Evolutionary conservation across 2,888 invertebrate species (phyloP).

Genomic region (Diaprepes abbreviatus): DNA sequence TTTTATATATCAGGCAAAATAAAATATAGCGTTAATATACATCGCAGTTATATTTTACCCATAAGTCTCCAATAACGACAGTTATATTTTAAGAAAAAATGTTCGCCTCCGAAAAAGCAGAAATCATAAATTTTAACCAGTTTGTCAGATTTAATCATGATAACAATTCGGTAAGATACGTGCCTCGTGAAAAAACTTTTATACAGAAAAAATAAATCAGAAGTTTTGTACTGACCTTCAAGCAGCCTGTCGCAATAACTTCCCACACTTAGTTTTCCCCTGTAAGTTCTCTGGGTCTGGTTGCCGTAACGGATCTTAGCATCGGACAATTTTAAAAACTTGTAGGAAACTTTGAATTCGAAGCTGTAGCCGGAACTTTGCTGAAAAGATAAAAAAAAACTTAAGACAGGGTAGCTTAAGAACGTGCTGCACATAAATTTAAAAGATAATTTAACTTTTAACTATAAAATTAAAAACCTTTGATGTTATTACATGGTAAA

Average conservation of each 20-base stretch:
- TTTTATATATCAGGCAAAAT: no score
- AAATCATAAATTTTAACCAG: neutral
- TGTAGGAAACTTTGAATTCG: conserved; percentile 88
- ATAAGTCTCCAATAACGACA: no score
- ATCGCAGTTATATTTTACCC: no score
- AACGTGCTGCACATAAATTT: neutral
- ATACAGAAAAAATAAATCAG: conserved; percentile 25
- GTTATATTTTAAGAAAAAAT: no score
- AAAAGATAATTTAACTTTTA: neutral
- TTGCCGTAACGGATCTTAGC: conserved; percentile 85
- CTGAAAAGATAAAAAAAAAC: conserved; percentile 54
- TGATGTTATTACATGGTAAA: neutral
- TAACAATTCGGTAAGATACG: neutral
- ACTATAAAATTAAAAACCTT: neutral
- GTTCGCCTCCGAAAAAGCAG: no score
- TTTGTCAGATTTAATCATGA: neutral
- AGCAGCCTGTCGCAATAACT: conserved; percentile 86
- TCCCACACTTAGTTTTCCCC: conserved; percentile 81
- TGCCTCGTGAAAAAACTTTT: conserved; percentile 11
- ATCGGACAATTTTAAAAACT: conserved; percentile 83
- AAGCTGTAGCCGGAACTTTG: conserved; percentile 83
- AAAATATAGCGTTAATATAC: no score
- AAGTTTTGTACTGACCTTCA: conserved; percentile 66
- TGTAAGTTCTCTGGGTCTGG: conserved; percentile 79
- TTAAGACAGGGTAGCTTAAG: neutral